Base-by-base conservation (phyloP, 2,888 invertebrate species). In the Andrena haemorrhoa region DNA sequence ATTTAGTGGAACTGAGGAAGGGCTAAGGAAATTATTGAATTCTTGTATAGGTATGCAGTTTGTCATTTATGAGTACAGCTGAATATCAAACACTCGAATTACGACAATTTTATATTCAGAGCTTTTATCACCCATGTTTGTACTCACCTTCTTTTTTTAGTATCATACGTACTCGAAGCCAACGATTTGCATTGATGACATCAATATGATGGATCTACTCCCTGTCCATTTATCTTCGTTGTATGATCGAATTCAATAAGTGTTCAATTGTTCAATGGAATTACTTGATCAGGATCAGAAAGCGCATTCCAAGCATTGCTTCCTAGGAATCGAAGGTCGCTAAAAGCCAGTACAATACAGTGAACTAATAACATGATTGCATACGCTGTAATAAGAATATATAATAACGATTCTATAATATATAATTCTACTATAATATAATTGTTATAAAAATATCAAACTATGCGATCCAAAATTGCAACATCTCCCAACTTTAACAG, bases 241-340 rank as follows among this genome's bases (percentile, higher is more conserved):
- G 56, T 10, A 63, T 20, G 66, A 79, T 75, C 56, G 23, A 63
- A 61, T 70, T 51, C 49, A 82, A 69, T 73, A 35, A 51, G 64
- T 49, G 47, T 65, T 58, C 63, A 77, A 31, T 69, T 58, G 51
- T 31, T 51, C 33, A 20, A 35, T 23, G 33, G 58, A 68, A 60
- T 80, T 80, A 72, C 63, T 64, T 3, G 49, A 5, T 53, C 49
- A 33, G 35, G 56, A 81, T 81, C 66, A 6, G 65, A 68, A 69
- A 72, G 51, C 16, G 26, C 58, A 81, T 79, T 69, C 80, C 53
- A n/a, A 3, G 20, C 20, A 7, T 72, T 80, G 33, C 72, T 79
- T 68, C 56, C 12, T 31, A 63, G 1, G 16, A 35, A 56, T 68
- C 56, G 79, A 68, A 80, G 79, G 66, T 72, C 63, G 49, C n/a